Evolutionary conservation across 2,113 vertebrate species (phyloP).

Genomic region (Poeciliopsis retropinna): DNA sequence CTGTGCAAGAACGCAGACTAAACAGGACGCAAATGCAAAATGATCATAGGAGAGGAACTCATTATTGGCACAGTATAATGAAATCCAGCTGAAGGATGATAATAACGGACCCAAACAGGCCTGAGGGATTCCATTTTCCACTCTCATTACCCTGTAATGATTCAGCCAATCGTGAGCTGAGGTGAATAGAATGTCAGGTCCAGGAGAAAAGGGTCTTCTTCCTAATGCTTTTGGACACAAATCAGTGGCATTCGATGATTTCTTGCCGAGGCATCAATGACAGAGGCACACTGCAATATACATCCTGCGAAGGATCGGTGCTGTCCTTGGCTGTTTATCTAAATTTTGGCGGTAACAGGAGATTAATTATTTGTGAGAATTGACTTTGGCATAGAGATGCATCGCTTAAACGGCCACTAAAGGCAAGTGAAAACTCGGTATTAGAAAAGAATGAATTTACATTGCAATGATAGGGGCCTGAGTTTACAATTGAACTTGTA

Average conservation of each 20-base stretch:
- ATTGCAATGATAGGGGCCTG: slow-evolving; percentile 30
- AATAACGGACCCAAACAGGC: slow-evolving; percentile 57
- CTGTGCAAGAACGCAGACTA: slow-evolving; percentile 18
- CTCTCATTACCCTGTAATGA: slow-evolving; percentile 69
- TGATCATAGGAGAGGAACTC: slow-evolving; percentile 46
- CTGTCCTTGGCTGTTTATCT: slow-evolving; percentile 52
- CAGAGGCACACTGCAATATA: slow-evolving; percentile 42
- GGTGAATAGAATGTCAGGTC: slow-evolving; percentile 44
- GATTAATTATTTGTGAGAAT: slow-evolving; percentile 39
- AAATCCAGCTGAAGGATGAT: slow-evolving; percentile 56
- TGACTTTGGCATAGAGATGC: slow-evolving; percentile 43
- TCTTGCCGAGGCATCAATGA: slow-evolving; percentile 44
- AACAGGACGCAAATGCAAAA: slow-evolving; percentile 51
- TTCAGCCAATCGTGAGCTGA: slow-evolving; percentile 52
- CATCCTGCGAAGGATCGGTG: slow-evolving; percentile 17
- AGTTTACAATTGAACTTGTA: slow-evolving; percentile 46
- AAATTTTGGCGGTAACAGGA: slow-evolving; percentile 22
- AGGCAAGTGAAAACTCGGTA: slow-evolving; percentile 25
- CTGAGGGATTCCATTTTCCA: slow-evolving; percentile 59
- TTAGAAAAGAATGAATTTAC: slow-evolving; percentile 41
- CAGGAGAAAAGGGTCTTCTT: slow-evolving; percentile 39
- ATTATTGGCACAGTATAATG: slow-evolving; percentile 60
- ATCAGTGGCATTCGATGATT: slow-evolving; percentile 40
- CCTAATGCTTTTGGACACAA: slow-evolving; percentile 60
- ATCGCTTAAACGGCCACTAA: slow-evolving; percentile 19